Evolutionary conservation across 2,797 vertebrate species (phyloP).

Genomic region (Clarias fuscus): DNA sequence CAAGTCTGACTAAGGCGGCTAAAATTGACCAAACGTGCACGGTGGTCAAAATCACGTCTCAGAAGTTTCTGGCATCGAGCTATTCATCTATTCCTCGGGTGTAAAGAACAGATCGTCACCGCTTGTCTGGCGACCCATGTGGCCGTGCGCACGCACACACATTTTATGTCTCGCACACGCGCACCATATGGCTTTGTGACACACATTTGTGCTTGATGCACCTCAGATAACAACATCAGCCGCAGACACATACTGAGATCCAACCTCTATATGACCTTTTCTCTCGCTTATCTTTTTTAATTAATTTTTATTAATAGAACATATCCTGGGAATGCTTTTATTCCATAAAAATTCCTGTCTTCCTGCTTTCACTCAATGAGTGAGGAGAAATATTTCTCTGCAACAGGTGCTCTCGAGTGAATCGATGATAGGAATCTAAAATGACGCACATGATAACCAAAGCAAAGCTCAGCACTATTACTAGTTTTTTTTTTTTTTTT

Average conservation of each 20-base stretch:
- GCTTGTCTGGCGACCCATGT: conserved; percentile 49
- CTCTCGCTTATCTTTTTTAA: conserved; percentile 11
- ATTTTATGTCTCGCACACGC: conserved; percentile 20
- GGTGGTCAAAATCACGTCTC: background rate
- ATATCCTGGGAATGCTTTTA: conserved; percentile 45
- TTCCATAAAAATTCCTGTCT: conserved; percentile 45
- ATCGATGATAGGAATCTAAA: background rate
- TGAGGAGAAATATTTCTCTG: background rate
- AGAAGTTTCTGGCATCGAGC: conserved; percentile 16
- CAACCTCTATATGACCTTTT: background rate
- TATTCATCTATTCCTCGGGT: conserved; percentile 31
- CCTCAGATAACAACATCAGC: conserved; percentile 30
- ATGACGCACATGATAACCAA: background rate
- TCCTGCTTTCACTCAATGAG: conserved; percentile 22
- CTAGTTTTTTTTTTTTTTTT: background rate
- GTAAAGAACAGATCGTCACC: conserved; percentile 52
- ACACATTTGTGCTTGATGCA: conserved; percentile 31
- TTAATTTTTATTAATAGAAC: conserved; percentile 41
- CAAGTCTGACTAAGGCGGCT: background rate
- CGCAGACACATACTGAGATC: conserved; percentile 9
- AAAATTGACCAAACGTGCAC: background rate
- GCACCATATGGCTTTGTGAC: conserved; percentile 48
- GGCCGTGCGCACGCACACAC: background rate
- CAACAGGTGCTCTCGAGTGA: conserved; percentile 49
- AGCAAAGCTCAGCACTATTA: background rate